Evolutionary conservation across 2,797 vertebrate species (phyloP).

Genomic region (Anabacerthia variegaticeps): DNA sequence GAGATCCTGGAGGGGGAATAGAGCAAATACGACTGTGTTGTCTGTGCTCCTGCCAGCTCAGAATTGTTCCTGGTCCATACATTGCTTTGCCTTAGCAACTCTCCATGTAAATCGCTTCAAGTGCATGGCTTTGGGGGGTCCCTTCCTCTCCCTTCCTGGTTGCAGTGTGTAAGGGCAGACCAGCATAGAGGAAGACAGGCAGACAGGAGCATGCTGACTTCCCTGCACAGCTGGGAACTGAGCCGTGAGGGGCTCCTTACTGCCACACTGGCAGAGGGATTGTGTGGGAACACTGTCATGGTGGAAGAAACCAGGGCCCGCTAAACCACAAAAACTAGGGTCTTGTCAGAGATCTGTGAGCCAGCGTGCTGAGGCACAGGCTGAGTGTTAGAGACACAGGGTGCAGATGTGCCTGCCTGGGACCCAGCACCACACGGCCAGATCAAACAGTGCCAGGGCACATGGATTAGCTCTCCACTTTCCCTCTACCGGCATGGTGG

Average conservation of each 20-base stretch:
- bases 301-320: not conserved
- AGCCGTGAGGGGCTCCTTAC: not conserved
- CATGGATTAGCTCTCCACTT: not conserved
- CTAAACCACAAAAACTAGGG: not conserved
- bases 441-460: not conserved
- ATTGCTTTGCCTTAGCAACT: not conserved
- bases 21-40: rapidly evolving
- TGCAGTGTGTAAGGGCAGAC: not conserved
- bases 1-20: not conserved
- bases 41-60: not conserved
- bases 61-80: not conserved
- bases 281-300: not conserved
- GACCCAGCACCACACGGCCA: not conserved
- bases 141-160: not conserved
- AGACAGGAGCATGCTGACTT: not conserved
- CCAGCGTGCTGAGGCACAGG: rapidly evolving
- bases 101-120: not conserved
- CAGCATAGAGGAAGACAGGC: not conserved
- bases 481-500: not conserved
- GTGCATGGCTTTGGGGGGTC: not conserved
- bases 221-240: not conserved
- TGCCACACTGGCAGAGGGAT: rapidly evolving
- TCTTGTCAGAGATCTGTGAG: not conserved
- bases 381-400: not conserved
- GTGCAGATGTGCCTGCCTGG: not conserved